Conservation (phyloP, 1,140 invertebrate genomes). For the Drosophila sp. region DNA sequence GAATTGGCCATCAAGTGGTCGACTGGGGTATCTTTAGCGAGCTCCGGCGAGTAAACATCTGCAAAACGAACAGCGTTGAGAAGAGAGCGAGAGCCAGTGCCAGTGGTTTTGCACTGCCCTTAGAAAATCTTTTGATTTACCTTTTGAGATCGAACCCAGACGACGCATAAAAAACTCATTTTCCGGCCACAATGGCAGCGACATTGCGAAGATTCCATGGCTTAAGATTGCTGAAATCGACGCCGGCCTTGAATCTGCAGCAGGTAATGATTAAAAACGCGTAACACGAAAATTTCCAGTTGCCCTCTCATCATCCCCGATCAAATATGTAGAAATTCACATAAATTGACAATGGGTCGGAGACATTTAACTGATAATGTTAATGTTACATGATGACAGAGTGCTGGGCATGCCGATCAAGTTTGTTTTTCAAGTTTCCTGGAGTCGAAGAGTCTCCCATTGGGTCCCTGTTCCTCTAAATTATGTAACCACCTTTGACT, state of each 20-base stretch:
- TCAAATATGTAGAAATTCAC: not conserved
- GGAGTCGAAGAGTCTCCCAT: not conserved
- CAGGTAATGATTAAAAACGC: conserved; percentile 59
- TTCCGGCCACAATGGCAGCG: conserved; percentile 90
- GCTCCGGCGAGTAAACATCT: conserved; percentile 35
- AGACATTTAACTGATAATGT: not conserved
- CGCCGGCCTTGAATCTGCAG: conserved; percentile 72
- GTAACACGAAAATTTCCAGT: conserved; percentile 47
- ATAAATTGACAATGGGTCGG: not conserved
- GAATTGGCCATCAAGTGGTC: not conserved
- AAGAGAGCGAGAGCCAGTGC: conserved; percentile 59
- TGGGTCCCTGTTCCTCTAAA: conserved; percentile 19
- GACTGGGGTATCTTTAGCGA: not conserved
- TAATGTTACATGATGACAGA: not conserved
- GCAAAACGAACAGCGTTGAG: conserved; percentile 45
- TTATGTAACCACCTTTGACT: conserved; percentile 62
- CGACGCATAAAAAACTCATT: conserved; percentile 64
- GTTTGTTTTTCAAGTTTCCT: not conserved
- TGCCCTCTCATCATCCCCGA: not conserved
- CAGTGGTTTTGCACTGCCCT: conserved; percentile 76
- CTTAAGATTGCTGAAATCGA: conserved; percentile 85
- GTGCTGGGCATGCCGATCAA: not conserved
- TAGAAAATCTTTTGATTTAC: conserved; percentile 57
- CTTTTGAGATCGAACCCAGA: conserved; percentile 74
- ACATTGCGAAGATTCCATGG: conserved; percentile 91